A percentile compares a stretch with the other conserved stretches of the same genome.
Conservation (phyloP, 2,113 vertebrate species). For the Salvelinus sp. region DNA sequence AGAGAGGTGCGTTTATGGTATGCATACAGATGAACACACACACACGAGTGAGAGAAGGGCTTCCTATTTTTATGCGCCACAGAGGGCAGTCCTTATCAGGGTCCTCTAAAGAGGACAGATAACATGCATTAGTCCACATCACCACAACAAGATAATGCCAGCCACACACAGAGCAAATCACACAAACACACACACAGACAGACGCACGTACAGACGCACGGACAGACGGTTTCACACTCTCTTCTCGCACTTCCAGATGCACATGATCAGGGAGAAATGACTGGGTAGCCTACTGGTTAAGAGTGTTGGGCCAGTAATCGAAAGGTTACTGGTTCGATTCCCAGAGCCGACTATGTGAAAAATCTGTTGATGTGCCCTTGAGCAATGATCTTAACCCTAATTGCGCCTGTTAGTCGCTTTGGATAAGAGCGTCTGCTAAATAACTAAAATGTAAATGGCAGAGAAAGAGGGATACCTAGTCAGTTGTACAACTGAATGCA, state of each 20-base stretch:
- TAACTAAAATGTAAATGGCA: too few species aligned
- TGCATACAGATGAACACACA: background rate
- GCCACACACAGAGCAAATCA: background rate
- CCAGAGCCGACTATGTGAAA: too few species aligned
- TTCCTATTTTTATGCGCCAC: background rate
- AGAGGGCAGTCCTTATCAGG: background rate
- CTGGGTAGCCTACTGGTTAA: too few species aligned
- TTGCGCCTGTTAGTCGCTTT: too few species aligned
- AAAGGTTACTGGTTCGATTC: too few species aligned
- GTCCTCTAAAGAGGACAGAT: background rate
- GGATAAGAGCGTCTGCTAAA: too few species aligned
- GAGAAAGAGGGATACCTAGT: too few species aligned
- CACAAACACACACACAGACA: background rate
- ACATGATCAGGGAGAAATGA: background rate
- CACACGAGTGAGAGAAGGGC: background rate
- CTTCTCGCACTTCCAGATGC: background rate
- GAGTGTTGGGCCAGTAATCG: too few species aligned
- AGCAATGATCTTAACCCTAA: too few species aligned
- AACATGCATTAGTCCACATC: background rate
- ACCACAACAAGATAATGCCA: background rate
- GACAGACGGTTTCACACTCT: background rate
- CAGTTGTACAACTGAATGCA: too few species aligned
- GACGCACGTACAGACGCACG: background rate
- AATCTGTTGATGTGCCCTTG: too few species aligned
- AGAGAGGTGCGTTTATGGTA: too few species aligned